Evolutionary conservation across 2,888 invertebrate genomes (phyloP).

Genomic region (Entomobrya proxima): DNA sequence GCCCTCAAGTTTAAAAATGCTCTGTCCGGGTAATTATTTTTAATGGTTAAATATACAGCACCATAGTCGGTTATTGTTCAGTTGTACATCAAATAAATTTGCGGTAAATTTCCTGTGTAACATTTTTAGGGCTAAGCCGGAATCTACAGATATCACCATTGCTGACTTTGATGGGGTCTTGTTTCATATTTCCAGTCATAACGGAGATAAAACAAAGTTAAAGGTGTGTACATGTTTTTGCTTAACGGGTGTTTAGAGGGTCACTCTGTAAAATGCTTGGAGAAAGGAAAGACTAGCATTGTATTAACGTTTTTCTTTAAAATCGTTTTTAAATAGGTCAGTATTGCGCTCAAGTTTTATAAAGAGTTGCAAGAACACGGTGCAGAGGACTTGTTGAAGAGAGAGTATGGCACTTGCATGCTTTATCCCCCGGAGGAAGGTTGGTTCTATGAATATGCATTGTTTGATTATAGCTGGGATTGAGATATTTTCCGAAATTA

Average conservation of each 20-base stretch:
- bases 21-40: constrained; percentile 89
- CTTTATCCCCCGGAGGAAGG: constrained; percentile 92
- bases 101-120: background rate
- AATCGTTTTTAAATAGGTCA: constrained; percentile 83
- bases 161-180: constrained; percentile 99
- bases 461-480: background rate
- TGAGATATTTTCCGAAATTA: background rate
- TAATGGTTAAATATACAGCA: background rate
- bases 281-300: background rate
- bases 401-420: constrained; percentile 89
- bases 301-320: background rate
- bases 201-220: constrained; percentile 97
- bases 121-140: constrained; percentile 88
- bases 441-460: constrained; percentile 76
- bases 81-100: background rate
- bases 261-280: background rate
- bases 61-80: background rate
- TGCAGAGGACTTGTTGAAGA: constrained; percentile 95
- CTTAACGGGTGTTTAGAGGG: too few relatives aligned
- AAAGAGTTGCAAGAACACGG: constrained; percentile 98
- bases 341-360: constrained; percentile 98
- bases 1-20: constrained; percentile 97
- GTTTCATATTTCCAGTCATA: constrained; percentile 98
- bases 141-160: constrained; percentile 94
- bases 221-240: too few relatives aligned